Evolutionary conservation across 1,140 invertebrate genomes (phyloP), one percentile per base, ranked within the genome.

Genomic region (Psilanteris sp.): DNA sequence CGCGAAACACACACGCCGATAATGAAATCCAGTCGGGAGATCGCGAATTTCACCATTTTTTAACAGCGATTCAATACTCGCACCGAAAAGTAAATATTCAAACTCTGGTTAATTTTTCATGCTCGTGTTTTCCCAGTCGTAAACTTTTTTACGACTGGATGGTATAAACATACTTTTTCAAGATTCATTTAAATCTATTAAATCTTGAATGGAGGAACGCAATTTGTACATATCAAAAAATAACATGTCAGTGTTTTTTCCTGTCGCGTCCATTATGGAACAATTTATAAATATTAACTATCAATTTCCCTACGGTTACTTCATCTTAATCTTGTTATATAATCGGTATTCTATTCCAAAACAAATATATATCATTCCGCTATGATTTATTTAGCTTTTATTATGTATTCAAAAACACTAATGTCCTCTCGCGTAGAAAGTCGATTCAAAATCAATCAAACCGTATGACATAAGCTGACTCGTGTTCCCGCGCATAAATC

Each of bases 361-460:
- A 36, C 6, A 41, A 54, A 39, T 46, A 34, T 41, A 41, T 48
- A 34, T 52, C 55, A 44, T 54, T 62, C 22, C 2, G 15, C 10
- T 26, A n/a, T 61, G 54, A 70, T 70, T 70, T 70, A 61, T 70
- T 70, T 70, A 29, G 54, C 52, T 61, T 61, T 70, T 59, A 71
- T 71, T 61, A 61, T 54, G 46, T 29, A 71, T 31, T 37, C 27
- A 18, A 44, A 34, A 24, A 26, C 48, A 36, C 48, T 71, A 61
- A 62, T 70, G 57, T 55, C 54, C 48, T 32, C 54, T 41, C 48
- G 46, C 48, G 27, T 57, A 72, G 57, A 72, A 72, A 72, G 68
- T 57, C 20, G 68, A 72, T 64, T 72, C 57, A 48, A 48, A 67
- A 74, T 74, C 71, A 67, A 74, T 74, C 71, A 74, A 67, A 61